Evolutionary conservation across 2,888 invertebrate species (phyloP).

Genomic region (Villa cingulata): DNA sequence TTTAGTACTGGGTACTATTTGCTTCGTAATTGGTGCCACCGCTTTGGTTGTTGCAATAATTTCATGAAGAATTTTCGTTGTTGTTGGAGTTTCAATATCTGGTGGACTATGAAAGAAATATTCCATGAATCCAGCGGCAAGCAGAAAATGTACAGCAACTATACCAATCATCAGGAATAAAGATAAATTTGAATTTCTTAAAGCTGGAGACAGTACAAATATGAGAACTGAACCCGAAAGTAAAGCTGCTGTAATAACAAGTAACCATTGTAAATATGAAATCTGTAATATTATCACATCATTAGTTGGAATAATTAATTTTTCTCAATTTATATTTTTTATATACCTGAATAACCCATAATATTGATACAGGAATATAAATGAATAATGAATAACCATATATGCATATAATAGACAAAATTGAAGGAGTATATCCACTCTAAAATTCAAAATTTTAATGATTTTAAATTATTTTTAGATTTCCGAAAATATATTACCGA

Average conservation of each 20-base stretch:
- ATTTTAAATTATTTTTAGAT: background rate
- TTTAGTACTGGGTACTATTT: too few relatives aligned
- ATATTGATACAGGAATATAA: constrained; percentile 82
- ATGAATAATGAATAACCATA: constrained; percentile 92
- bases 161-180: constrained; percentile 51
- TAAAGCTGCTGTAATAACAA: constrained; percentile 67
- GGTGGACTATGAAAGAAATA: constrained; percentile 60
- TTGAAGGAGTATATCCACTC: constrained; percentile 42
- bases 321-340: background rate
- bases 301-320: background rate
- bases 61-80: background rate
- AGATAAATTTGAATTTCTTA: constrained; percentile 51
- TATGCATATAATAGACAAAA: constrained; percentile 80
- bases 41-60: too few relatives aligned
- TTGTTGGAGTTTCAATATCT: background rate
- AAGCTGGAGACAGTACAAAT: constrained; percentile 64
- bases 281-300: constrained; percentile 28
- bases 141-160: constrained; percentile 59
- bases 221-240: constrained; percentile 79
- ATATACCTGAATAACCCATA: constrained; percentile 73
- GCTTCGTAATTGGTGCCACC: too few relatives aligned
- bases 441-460: background rate
- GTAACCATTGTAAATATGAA: constrained; percentile 72
- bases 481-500: constrained; percentile 46
- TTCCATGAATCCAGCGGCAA: constrained; percentile 78